Evolutionary conservation across 2,888 invertebrate species (phyloP), one percentile per base, ranked within the genome.

Genomic region (Machimus rusticus): DNA sequence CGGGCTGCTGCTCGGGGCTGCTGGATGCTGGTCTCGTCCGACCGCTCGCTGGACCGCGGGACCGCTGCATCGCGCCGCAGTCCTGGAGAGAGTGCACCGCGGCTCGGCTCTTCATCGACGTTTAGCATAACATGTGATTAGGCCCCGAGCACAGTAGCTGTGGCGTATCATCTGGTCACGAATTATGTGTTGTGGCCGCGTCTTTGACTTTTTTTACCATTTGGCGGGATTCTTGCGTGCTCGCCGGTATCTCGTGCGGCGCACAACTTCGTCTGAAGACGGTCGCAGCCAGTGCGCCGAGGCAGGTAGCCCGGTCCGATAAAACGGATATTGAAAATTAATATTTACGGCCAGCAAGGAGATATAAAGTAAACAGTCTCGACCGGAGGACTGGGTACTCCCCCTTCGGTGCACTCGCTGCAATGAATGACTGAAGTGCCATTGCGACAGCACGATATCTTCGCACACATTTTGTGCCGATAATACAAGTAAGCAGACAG

Each of bases 41-140:
- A n/a, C 16, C 66, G 39, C 85, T 74, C 66, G 39, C 85, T 74
- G 85, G 82, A 43, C 85, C 28, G 28, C 85, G 46, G 85, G 82
- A 43, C 85, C 74, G n/a, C n/a, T 23, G 74, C 14, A 74, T 16
- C 55, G 79, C 4, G 79, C 28, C 43, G 43, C 46, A 34, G 23
- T 43, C 43, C 43, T 74, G 74, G 85, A 55, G 82, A 66, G 57
- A 55, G 74, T 85, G 82, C 85, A 16, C 28, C 37, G 85, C 74
- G 39, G 31, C 74, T 77, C 31, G 43, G 43, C 51, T 82, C 74
- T 82, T 82, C 87, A 87, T 76, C 82, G 87, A 87, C 87, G 76
- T 88, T 88, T 88, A 88, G 88, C 87, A 87, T 78, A 88, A 88
- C 87, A 78, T 87, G 86, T 87, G 86, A 85, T 88, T 88, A 87